Evolutionary conservation across 2,888 invertebrate genomes (phyloP).

Genomic region (Nasonovia ribisnigri): DNA sequence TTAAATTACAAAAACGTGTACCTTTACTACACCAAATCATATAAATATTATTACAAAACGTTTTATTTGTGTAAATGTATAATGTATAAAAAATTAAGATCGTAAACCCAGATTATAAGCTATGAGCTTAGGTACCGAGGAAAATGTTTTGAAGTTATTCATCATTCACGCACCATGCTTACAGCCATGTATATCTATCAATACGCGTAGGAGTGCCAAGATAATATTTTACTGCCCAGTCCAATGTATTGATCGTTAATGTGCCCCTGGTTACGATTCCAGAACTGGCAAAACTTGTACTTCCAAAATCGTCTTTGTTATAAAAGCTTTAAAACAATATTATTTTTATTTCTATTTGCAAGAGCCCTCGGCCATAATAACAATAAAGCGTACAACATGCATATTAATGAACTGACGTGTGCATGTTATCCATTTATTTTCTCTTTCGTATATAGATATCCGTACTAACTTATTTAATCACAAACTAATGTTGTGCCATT

Average conservation of each 20-base stretch:
- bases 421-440: conserved; percentile 17
- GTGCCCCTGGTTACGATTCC: neutral
- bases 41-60: neutral
- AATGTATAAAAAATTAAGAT: neutral
- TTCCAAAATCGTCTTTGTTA: neutral
- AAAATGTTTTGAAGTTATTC: neutral
- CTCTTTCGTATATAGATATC: neutral
- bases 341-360: neutral
- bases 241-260: neutral
- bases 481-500: conserved; percentile 48
- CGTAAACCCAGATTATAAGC: neutral
- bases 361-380: neutral
- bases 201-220: neutral
- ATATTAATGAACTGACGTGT: conserved; percentile 22
- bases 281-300: neutral
- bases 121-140: neutral
- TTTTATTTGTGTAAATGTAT: neutral
- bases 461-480: conserved; percentile 19
- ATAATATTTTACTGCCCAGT: neutral
- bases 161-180: neutral
- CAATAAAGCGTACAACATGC: neutral
- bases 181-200: neutral
- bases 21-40: neutral
- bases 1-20: neutral
- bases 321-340: neutral